Base-by-base conservation (phyloP, 2,888 invertebrate genomes). In the Sphecodes monilicornis region DNA sequence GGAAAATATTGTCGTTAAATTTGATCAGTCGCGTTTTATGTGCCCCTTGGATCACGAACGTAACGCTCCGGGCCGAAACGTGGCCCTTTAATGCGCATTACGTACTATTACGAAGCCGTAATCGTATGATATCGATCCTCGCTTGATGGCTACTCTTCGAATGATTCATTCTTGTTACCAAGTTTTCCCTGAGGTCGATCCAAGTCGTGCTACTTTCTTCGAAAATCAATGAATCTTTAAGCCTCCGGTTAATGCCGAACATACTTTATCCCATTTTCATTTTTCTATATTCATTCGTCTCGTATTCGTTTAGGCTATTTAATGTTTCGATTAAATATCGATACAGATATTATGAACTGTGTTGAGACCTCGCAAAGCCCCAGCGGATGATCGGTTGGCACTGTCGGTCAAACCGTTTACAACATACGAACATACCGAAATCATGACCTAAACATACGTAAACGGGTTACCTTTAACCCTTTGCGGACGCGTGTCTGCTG, bases 1-100 rank as follows among this genome's bases (percentile, higher is more conserved):
- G 26, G 70, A 29, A 70, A 70, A 70, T 70, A 70, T 70, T 43
- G 43, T 26, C 26, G 26, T 70, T 43, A 70, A 70, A 43, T 29
- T 70, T 43, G 43, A 70, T 43, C 26, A 29, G 26, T 18, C 60
- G 8, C 16, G 43, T 70, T 69, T 69, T 69, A 69, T 43, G 70
- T 29, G 43, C 8, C 26, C 43, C 18, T 18, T 5, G 39, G 64
- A 26, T 50, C 22, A 2, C 64, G 32, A 66, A 22, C n/a, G 66
- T 11, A 8, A n/a, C 22, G 22, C 6, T n/a, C 36, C 3, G 22
- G 22, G 36, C 32, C 32, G 32, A 22, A 26, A 4, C 4, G 26
- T 11, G 11, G 57, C 36, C 66, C 66, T 66, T 66, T 36, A 66
- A 66, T 22, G 36, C 36, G 36, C 26, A 29, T 66, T 39, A n/a